Conservation (phyloP, 2,797 vertebrate genomes). For the Alcedo quadribrachys region DNA sequence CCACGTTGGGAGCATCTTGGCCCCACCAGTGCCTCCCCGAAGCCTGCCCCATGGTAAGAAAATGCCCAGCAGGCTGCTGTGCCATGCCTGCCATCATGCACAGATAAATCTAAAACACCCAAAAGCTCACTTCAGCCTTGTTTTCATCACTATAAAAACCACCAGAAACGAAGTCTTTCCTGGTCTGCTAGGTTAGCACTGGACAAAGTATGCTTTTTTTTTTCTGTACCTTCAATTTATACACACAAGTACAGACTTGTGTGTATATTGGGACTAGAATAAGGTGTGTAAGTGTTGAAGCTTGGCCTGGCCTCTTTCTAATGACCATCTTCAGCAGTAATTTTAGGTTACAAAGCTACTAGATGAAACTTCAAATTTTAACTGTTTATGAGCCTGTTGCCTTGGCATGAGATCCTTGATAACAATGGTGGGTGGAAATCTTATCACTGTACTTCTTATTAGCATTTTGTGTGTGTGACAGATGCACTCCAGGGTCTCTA, state of each 20-base stretch:
- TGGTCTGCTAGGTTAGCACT: conserved; percentile 22
- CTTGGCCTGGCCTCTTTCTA: conserved; percentile 6
- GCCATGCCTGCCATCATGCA: background rate
- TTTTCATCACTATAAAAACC: background rate
- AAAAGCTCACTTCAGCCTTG: background rate
- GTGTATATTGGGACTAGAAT: background rate
- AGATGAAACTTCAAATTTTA: background rate
- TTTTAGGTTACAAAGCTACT: conserved; percentile 11
- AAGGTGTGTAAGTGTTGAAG: background rate
- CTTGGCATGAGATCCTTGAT: conserved; percentile 46
- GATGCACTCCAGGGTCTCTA: background rate
- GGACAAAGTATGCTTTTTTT: background rate
- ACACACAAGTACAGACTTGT: background rate
- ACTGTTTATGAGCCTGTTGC: conserved; percentile 41
- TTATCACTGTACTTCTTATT: background rate
- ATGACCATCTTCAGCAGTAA: background rate
- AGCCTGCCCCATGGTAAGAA: conserved; percentile 88
- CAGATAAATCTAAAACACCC: background rate
- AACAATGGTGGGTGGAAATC: background rate
- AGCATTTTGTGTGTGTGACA: background rate
- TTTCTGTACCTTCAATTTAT: background rate
- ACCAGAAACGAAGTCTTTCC: background rate
- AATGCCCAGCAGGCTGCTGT: conserved; percentile 60
- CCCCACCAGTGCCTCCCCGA: conserved; percentile 90
- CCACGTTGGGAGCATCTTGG: conserved; percentile 86